phyloP scores from a whole-genome alignment of 2,113 vertebrate genomes.

The rat (Rattus norvegicus) region GRCr8 NC_086021.1:161426001-161426500 shows the following conservation, averaged over 20 bases:
- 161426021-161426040: background rate
- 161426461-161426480: background rate
- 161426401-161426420: background rate
- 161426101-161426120: background rate
- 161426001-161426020: background rate
- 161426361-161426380: background rate
- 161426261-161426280: background rate
- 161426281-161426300: background rate
- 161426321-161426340: background rate
- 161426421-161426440: background rate
- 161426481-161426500: background rate
- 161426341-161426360: background rate
- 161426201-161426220: background rate
- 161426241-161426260: background rate
- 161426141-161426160: background rate
- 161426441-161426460: background rate
- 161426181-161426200: background rate
- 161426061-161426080: background rate
- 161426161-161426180: background rate
- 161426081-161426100: background rate
- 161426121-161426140: background rate
- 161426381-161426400: background rate
- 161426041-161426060: background rate
- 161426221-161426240: background rate
- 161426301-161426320: background rate